Evolutionary conservation across 2,113 vertebrate genomes (phyloP).

Genomic region (Proteles cristata): DNA sequence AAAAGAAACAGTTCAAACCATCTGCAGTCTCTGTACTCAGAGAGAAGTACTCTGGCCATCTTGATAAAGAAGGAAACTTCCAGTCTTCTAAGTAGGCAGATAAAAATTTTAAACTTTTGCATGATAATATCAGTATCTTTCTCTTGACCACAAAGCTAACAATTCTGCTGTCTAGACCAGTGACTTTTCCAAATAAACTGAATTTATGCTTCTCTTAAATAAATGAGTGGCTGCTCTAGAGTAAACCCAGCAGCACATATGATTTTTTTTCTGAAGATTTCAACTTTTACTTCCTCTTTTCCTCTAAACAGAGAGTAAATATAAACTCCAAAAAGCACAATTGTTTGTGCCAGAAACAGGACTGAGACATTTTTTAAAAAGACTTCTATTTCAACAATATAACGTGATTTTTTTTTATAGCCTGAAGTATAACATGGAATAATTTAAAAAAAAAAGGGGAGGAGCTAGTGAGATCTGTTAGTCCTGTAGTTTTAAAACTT

Average conservation of each 20-base stretch:
- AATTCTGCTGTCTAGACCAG: background rate
- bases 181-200: constrained; percentile 34
- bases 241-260: background rate
- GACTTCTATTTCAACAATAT: constrained; percentile 31
- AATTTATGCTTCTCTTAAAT: background rate
- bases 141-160: background rate
- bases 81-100: background rate
- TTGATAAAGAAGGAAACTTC: background rate
- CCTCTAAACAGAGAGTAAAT: constrained; percentile 42
- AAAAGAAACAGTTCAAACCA: background rate
- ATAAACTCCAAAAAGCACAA: constrained; percentile 17
- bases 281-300: constrained; percentile 52
- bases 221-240: background rate
- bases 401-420: background rate
- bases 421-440: background rate
- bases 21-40: background rate
- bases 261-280: background rate
- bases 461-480: background rate
- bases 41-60: background rate
- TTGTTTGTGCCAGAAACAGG: constrained; percentile 36
- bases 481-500: background rate
- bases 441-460: background rate
- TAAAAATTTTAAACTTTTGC: background rate
- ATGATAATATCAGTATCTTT: background rate
- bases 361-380: constrained; percentile 7